Conservation (phyloP, 2,113 vertebrate genomes). For the Nycticebus coucang region DNA sequence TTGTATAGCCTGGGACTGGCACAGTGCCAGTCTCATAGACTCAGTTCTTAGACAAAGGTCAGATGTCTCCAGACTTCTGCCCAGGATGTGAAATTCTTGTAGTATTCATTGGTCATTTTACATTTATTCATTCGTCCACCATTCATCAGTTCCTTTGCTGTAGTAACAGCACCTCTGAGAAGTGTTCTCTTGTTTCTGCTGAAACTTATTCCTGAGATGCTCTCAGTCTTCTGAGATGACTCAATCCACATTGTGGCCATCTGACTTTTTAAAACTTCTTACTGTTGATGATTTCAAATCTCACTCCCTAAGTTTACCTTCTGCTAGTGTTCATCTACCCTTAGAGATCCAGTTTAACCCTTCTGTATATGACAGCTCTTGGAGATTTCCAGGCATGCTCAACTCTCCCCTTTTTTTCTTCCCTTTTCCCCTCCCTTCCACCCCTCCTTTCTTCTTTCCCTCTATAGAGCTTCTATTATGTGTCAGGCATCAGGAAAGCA, state of each 20-base stretch:
- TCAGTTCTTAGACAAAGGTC: not conserved
- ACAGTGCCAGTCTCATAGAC: not conserved
- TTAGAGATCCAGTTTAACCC: not conserved
- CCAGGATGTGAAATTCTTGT: not conserved
- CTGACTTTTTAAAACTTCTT: not conserved
- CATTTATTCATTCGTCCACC: not conserved
- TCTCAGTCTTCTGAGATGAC: not conserved
- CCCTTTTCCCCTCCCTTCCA: no score
- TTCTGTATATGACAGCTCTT: not conserved
- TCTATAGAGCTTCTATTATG: not conserved
- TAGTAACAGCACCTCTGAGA: not conserved
- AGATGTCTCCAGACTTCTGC: not conserved
- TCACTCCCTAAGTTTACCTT: not conserved
- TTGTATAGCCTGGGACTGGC: not conserved
- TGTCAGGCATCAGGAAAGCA: not conserved
- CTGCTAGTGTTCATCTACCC: not conserved
- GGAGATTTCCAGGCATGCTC: constrained; percentile 65
- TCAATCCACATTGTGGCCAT: not conserved
- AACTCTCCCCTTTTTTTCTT: constrained; percentile 74
- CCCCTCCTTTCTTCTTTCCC: no score
- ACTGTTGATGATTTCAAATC: not conserved
- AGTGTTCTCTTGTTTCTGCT: not conserved
- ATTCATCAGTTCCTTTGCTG: not conserved
- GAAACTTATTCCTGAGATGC: not conserved
- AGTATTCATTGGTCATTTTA: not conserved